Evolutionary conservation across 2,113 vertebrate genomes (phyloP).

Genomic region (Miniopterus natalensis): DNA sequence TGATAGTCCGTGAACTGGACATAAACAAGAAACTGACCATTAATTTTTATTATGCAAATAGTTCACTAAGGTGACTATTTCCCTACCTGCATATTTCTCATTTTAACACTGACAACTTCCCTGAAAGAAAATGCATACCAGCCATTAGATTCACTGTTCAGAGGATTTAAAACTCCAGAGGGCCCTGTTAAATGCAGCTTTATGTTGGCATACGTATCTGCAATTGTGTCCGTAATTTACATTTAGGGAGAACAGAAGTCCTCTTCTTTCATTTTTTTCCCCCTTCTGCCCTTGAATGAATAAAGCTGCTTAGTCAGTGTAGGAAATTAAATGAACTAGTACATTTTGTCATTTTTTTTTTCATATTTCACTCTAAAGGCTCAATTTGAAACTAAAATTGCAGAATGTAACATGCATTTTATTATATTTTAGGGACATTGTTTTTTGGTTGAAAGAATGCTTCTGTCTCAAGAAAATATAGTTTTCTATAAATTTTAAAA

Average conservation of each 20-base stretch:
- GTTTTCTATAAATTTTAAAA: neutral
- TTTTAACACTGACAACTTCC: conserved; percentile 81
- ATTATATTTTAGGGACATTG: neutral
- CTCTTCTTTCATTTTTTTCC: conserved; percentile 22
- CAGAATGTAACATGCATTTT: neutral
- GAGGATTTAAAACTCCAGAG: conserved; percentile 81
- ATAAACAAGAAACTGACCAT: conserved; percentile 72
- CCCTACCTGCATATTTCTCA: conserved; percentile 75
- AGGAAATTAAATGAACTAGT: conserved; percentile 66
- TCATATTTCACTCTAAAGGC: neutral
- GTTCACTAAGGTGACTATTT: conserved; percentile 72
- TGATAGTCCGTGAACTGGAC: conserved; percentile 46
- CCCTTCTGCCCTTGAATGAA: conserved; percentile 78
- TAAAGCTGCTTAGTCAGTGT: conserved; percentile 72
- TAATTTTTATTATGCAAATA: conserved; percentile 80
- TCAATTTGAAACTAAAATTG: conserved; percentile 40
- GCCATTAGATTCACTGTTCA: conserved; percentile 78
- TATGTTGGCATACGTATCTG: conserved; percentile 73
- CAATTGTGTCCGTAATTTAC: conserved; percentile 78
- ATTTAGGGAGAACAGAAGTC: conserved; percentile 70
- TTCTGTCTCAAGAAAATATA: neutral
- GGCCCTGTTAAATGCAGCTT: conserved; percentile 79
- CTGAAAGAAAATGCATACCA: conserved; percentile 71
- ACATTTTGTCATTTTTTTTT: conserved; percentile 40
- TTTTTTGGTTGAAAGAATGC: neutral